Base-by-base conservation (phyloP, 2,888 invertebrate genomes). In the Tridacna crocea region DNA sequence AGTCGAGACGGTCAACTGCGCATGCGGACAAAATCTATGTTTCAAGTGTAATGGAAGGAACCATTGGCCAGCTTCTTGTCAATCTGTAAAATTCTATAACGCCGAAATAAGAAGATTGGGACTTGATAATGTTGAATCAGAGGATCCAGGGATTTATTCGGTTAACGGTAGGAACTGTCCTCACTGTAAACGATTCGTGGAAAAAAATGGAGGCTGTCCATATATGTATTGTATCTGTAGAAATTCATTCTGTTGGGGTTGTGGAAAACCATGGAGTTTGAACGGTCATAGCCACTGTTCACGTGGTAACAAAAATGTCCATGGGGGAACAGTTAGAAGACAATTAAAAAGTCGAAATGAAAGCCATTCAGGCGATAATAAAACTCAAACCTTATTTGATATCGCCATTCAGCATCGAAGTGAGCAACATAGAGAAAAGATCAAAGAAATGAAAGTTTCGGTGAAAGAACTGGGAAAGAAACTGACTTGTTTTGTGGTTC, bases 61-160 rank as follows among this genome's bases (percentile, higher is more conserved):
- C 26, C 90, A 90, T 60, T 90, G 90, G 90, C 90, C 90, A 6
- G 89, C 88, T 10, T 63, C 87, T 12, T 90, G 90, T 77, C 81
- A 86, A 15, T 73, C 75, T 13, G 84, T 79, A 2, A 72, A 68
- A 10, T 36, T 27, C 0, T 90, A 89, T 70, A 72, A 79, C 26
- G 58, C 82, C n/a, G 80, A 82, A 72, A 27, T 90, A n/a, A 66
- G 77, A 36, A 63, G 72, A 2, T 75, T 55, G 48, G 88, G 87
- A n/a, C 78, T 88, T 47, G 61, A 63, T 22, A 66, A 80, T 27
- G 26, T 75, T 47, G 74, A 78, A 0, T 47, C 60, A n/a, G 77
- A 78, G 13, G 24, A 66, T 3, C 80, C 51, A 60, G 27, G 63
- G 11, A 11, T 58, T 13, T 46, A 86, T 4, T 36, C 27, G 12